Evolutionary conservation across 1,140 invertebrate genomes (phyloP), one percentile per base, ranked within the genome.

Genomic region (Mactra quadrangularis): DNA sequence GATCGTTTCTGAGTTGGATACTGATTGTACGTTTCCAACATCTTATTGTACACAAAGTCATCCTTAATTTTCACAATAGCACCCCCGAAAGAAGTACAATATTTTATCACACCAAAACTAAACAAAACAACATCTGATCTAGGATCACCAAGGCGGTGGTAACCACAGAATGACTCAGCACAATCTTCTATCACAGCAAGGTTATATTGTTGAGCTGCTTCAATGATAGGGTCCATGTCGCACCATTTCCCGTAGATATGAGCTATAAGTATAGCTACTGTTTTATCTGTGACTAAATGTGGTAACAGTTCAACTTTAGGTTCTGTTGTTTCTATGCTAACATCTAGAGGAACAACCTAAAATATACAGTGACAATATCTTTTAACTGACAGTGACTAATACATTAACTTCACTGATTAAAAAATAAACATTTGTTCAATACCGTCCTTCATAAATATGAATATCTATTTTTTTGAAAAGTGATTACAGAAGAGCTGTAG

Each of bases 71-170:
- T 93, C 4, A 88, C 91, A 68, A 93, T 89, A 27, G 86, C 89
- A 50, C 93, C 93, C 31, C 92, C 92, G 74, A 93, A 92, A 0
- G 92, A 87, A 15, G 93, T 93, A 74, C 81, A 92, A 74, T 87
- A 91, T 82, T 93, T 93, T 19, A 93, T 93, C 4, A 89, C 82
- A 7, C 93, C 92, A 89, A 93, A 93, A 88, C 92, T 93, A 85
- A 93, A 93, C 0, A 93, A 66, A 9, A 87, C 22, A 1, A 93
- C 53, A 79, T 93, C 92, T 22, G 88, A 79, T 17, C 87, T 53
- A 13, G 92, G 90, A 85, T 93, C 86, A 22, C 92, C 91, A 3
- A 92, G 31, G 31, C 84, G 71, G n/a, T 91, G 82, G 81, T 93
- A 92, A 27, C 93, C 93, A 82, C 87, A 89, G 85, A 93, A 93